Evolutionary conservation across 2,113 vertebrate genomes (phyloP), one percentile per base, ranked within the genome.

Genomic region (Syngnathus typhle): DNA sequence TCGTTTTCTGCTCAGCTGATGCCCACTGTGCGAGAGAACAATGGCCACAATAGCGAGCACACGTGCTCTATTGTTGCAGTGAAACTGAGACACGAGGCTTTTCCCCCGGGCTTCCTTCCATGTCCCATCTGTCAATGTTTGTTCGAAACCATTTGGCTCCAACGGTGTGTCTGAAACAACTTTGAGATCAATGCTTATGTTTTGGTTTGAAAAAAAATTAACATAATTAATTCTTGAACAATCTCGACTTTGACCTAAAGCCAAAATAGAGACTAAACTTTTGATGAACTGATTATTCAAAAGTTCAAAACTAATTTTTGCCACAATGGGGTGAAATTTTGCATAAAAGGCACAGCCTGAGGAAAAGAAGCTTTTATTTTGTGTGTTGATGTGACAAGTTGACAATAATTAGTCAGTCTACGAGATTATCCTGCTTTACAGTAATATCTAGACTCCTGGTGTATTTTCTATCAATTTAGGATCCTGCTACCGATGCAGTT

Each of bases 61-160:
- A 83, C 78, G 85, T 78, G 75, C 63, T 65, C 84, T 76, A 84
- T 88, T 91, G 87, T 89, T 19, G 41, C 75, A 70, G 77, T 86
- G 84, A 88, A 89, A 91, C 82, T 78, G 84, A 89, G 87, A 88
- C 85, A 84, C 82, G 83, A 78, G 80, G 73, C 67, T 74, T 76
- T 63, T 16, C 70, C 78, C 51, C 37, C 74, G 79, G 75, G 58
- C 67, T 74, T 67, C 69, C 75, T 68, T 71, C 72, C 65, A 66
- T 64, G 70, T 64, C 65, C 84, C 86, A 81, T 83, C 81, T 84
- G 83, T 75, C 74, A 79, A 71, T 79, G 77, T 78, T 77, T 75
- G 72, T 69, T 70, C 27, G 69, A 73, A 64, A 77, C 69, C 75
- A 78, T 80, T 76, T 84, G 78, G 69, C 64, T 83, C 64, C 67